A percentile compares a stretch with the other conserved stretches of the same genome.
phyloP scores from a whole-genome alignment of 2,888 invertebrate species.

The Cephus runcator region DNA sequence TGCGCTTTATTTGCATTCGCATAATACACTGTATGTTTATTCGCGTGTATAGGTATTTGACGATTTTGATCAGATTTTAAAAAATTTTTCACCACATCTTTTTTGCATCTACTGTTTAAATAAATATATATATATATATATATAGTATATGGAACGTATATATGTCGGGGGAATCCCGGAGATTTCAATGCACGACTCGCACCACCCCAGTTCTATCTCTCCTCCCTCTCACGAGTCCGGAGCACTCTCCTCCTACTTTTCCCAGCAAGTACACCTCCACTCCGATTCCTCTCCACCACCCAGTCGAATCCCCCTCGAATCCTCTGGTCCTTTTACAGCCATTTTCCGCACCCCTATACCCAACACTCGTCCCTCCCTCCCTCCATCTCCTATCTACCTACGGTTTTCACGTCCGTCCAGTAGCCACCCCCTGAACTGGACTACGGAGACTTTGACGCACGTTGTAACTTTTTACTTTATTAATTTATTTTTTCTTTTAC shows the following conservation, averaged over 20 bases:
- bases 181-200: conserved; percentile 61
- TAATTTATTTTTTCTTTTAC: not conserved
- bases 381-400: not conserved
- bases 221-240: conserved; percentile 1
- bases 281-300: not conserved
- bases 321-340: conserved; percentile 1
- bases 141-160: not conserved
- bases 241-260: conserved; percentile 32
- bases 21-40: not conserved
- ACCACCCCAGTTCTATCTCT: not conserved
- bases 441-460: not conserved
- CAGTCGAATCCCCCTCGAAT: not conserved
- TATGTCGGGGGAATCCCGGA: conserved; percentile 38
- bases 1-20: not conserved
- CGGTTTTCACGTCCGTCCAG: not conserved
- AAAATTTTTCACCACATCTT: not conserved
- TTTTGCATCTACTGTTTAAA: not conserved
- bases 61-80: not conserved
- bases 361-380: not conserved
- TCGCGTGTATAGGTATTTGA: not conserved
- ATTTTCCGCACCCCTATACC: not conserved
- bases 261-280: not conserved
- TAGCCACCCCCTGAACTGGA: not conserved
- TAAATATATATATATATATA: not conserved
- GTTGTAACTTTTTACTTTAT: not conserved